Evolutionary conservation across 2,888 invertebrate species (phyloP), one percentile per base, ranked within the genome.

Genomic region (Lithophane semibrunnea): DNA sequence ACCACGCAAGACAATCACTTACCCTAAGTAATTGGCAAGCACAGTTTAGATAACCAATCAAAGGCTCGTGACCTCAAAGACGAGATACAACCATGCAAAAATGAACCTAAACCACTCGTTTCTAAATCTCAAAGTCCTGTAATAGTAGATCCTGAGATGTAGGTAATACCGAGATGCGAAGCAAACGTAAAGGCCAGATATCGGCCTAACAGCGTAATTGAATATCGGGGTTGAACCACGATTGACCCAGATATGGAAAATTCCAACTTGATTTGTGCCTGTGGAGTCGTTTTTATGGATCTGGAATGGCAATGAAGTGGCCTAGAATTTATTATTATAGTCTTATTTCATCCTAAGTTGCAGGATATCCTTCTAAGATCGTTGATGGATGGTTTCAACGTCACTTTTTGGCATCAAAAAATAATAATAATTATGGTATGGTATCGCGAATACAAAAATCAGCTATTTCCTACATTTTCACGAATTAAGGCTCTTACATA

Each of bases 21-120:
- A 94, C 90, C 88, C 91, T 94, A 95, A 96, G 95, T 96, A 95
- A 96, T 95, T 95, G 95, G 94, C 92, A 92, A 92, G 93, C 94
- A 94, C 91, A 93, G 91, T 92, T 93, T 92, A 92, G 92, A 91
- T 92, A 93, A 92, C 94, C 93, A 95, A 95, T 96, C 95, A 94
- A 94, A 94, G 92, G 92, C 89, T 90, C 91, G 89, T 90, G 91
- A 91, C 92, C 91, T 92, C 92, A 92, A 90, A 90, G 88, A 85
- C 79, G 49, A 56, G 18, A 21, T 9, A n/a, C 2, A 18, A 12
- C 4, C 83, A 89, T 56, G 4, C 75, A 3, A 93, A 85, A 89
- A 61, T 72, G 24, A 74, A 84, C 92, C 86, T 81, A 93, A 86
- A 61, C 0, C 0, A 0, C 12, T 4, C 18, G 2, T 9, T 0